These are phyloP conservation scores for Myathropa florea DNA, from an alignment of 2,888 invertebrate genomes.

Conservation along the genomic window DNA sequence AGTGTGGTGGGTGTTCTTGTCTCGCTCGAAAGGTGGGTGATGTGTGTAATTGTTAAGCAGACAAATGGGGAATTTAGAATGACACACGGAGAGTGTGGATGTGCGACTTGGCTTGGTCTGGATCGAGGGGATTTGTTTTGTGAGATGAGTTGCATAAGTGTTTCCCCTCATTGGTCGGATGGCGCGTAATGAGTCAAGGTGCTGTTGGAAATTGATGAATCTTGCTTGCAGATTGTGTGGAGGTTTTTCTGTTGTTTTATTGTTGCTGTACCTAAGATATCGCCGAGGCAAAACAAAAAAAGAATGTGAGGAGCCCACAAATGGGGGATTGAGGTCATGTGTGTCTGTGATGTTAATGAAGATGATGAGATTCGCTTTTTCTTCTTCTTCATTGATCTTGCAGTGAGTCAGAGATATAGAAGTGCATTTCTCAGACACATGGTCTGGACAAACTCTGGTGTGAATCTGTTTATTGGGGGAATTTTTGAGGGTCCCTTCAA, in stretches of 20 bases:
- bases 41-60: neutral
- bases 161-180: constrained; percentile 9
- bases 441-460: no score
- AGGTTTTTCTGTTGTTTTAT: constrained; percentile 11
- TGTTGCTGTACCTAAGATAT: neutral
- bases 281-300: constrained; percentile 26
- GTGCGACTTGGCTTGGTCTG: constrained; percentile 4
- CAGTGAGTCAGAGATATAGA: neutral
- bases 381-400: neutral
- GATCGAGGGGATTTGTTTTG: neutral
- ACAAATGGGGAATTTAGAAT: constrained; percentile 24
- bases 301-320: constrained; percentile 37
- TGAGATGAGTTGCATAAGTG: constrained; percentile 64
- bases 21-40: constrained; percentile 47
- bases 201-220: constrained; percentile 60
- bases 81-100: neutral
- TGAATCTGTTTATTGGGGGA: no score
- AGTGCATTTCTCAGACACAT: neutral
- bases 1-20: constrained; percentile 47
- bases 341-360: constrained; percentile 40
- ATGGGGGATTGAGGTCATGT: constrained; percentile 57
- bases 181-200: constrained; percentile 67
- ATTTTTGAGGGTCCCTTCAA: no score
- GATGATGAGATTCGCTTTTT: constrained; percentile 29
- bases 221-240: constrained; percentile 5